phyloP scores from a whole-genome alignment of 2,113 vertebrate genomes.

The Hyaena hyaena region DNA sequence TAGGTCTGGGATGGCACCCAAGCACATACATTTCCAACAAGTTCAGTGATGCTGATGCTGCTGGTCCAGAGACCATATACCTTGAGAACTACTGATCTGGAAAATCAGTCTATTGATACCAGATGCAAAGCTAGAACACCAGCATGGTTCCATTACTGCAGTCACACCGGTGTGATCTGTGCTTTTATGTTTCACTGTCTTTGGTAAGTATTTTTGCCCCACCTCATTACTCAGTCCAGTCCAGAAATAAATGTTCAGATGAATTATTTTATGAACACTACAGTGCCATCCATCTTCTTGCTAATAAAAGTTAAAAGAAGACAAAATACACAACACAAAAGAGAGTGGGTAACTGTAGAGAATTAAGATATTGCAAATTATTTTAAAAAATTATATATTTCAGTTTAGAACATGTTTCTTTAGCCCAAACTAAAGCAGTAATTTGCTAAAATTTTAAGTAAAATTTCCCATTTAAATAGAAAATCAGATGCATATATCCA shows the following conservation, averaged over 20 bases:
- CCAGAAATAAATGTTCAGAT: conserved; percentile 12
- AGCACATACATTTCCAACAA: not conserved
- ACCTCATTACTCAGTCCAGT: not conserved
- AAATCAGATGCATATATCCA: conserved; percentile 47
- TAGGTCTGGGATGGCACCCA: not conserved
- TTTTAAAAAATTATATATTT: conserved; percentile 16
- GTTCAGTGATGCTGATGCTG: not conserved
- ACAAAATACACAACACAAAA: not conserved
- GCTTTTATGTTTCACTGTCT: not conserved
- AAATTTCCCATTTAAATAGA: conserved; percentile 46
- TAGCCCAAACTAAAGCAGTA: conserved; percentile 7
- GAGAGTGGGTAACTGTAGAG: not conserved
- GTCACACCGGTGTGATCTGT: not conserved
- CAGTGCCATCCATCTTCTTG: not conserved
- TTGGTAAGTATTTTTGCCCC: not conserved
- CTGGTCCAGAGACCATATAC: not conserved
- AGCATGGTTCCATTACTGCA: not conserved
- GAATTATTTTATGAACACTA: conserved; percentile 49
- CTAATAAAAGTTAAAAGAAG: not conserved
- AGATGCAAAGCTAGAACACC: not conserved
- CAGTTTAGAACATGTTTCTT: conserved; percentile 1
- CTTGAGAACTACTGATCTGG: not conserved
- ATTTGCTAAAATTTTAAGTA: conserved; percentile 47
- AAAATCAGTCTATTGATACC: conserved; percentile 26
- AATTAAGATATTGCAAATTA: not conserved